Evolutionary conservation across 1,140 invertebrate species (phyloP), one percentile per base, ranked within the genome.

Genomic region (Drosophila bocqueti): DNA sequence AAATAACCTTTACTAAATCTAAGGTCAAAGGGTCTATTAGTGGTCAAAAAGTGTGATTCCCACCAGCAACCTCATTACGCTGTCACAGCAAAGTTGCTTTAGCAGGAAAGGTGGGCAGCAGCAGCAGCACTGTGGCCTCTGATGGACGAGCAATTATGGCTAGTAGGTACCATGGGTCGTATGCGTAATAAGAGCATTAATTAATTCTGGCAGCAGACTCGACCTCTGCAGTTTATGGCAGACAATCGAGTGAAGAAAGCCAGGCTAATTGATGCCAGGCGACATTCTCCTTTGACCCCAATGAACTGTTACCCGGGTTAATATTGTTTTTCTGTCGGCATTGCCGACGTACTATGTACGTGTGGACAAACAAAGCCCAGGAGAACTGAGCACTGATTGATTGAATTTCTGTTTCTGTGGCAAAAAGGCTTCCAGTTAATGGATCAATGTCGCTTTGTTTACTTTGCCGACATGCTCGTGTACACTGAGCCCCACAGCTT

Each of bases 321-420:
- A 18, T 15, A n/a, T 43, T 49, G 24, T 40, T 57, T 58, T 50
- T 47, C 16, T 52, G 21, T 29, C 45, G 13, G 26, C 47, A 34
- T 16, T 46, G 13, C 40, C 36, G 13, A 36, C 34, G 24, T 24
- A 26, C 24, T 47, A 31, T 42, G 21, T 43, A 71, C 54, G 50
- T 60, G 63, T 67, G 46, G n/a, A 15, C 75, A 83, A 83, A 62
- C 63, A 64, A 64, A 62, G 21, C 26, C 29, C 6, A 29, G 52
- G 42, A 29, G 50, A 67, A 46, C 31, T 46, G 46, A 60, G 64
- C 40, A 43, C 65, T 83, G 81, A 83, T 83, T 83, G 80, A 83
- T 83, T 79, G 81, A 58, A 65, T 83, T 64, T 74, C 34, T 75
- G 71, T 57, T 77, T 42, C 55, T 57, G 64, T 71, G 47, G 54